Evolutionary conservation across 1,140 invertebrate species (phyloP), one percentile per base, ranked within the genome.

Genomic region (Manduca sexta): DNA sequence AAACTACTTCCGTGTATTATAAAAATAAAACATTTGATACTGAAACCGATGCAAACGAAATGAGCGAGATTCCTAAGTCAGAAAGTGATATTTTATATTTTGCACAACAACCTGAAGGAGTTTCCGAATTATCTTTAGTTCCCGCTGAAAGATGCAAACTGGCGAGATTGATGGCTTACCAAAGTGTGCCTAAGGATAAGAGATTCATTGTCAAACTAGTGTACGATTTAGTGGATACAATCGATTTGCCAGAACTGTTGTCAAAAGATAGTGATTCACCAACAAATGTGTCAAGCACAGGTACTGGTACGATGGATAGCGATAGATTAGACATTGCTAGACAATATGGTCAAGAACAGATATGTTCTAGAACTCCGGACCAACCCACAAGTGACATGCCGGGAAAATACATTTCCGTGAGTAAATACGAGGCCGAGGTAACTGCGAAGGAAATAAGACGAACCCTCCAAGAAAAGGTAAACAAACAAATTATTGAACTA

Each of bases 181-280:
- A 45, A 33, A 30, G 21, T 15, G 41, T 70, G 2, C 37, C 49
- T 12, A 45, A 52, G 51, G 56, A 74, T 12, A 59, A 71, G 17
- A 39, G 51, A 5, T 79, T 74, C 21, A 70, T 76, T 45, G 47
- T 66, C 10, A 60, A 68, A 54, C 48, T 71, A n/a, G 11, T 78
- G 3, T 60, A 68, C 33, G 45, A 69, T 42, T 41, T 74, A 18
- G 5, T 78, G 1, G 56, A 64, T 7, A 42, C 31, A 35, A 37
- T 68, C 16, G 41, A 54, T 12, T 49, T 52, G 41, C 21, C 17
- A 13, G 13, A 41, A 40, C 15, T 15, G 30, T 26, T 33, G 39
- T 48, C 40, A n/a, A 14, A 29, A 11, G 15, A 18, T 12, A 30
- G 14, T 44, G 26, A 30, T 5, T 26, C 13, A 5, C 34, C 14